Evolutionary conservation across 2,888 invertebrate genomes (phyloP).

Genomic region (Ptychoptera albimana): DNA sequence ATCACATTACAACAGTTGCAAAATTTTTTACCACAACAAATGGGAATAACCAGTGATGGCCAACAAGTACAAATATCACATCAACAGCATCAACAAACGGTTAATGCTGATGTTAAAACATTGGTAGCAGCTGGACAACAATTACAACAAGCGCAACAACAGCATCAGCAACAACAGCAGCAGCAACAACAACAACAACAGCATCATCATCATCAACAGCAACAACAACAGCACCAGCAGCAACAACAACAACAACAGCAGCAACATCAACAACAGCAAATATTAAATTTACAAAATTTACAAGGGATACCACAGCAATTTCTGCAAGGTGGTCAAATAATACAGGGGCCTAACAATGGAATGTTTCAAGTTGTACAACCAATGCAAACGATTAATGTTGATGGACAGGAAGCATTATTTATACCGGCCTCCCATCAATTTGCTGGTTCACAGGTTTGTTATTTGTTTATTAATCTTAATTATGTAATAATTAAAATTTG

Average conservation of each 20-base stretch:
- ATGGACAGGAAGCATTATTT: constrained; percentile 84
- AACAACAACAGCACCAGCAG: constrained; percentile 9
- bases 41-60: constrained; percentile 10
- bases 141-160: constrained; percentile 11
- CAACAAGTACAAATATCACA: constrained; percentile 9
- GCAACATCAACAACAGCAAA: constrained; percentile 11
- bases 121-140: constrained; percentile 14
- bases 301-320: constrained; percentile 18
- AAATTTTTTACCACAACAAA: constrained; percentile 15
- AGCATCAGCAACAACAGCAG: not conserved
- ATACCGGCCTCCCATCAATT: constrained; percentile 44
- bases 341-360: constrained; percentile 19
- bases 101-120: constrained; percentile 14
- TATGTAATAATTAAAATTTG: no score
- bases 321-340: constrained; percentile 17
- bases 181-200: constrained; percentile 8
- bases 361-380: constrained; percentile 45
- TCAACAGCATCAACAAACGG: constrained; percentile 9
- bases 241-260: constrained; percentile 9
- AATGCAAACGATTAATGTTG: constrained; percentile 79
- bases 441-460: constrained; percentile 30
- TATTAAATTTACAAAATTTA: constrained; percentile 15
- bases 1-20: constrained; percentile 16
- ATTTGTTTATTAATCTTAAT: not conserved
- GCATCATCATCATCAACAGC: constrained; percentile 13